Conservation (phyloP, 2,888 invertebrate genomes). For the Drosophila pseudotakahashii region DNA sequence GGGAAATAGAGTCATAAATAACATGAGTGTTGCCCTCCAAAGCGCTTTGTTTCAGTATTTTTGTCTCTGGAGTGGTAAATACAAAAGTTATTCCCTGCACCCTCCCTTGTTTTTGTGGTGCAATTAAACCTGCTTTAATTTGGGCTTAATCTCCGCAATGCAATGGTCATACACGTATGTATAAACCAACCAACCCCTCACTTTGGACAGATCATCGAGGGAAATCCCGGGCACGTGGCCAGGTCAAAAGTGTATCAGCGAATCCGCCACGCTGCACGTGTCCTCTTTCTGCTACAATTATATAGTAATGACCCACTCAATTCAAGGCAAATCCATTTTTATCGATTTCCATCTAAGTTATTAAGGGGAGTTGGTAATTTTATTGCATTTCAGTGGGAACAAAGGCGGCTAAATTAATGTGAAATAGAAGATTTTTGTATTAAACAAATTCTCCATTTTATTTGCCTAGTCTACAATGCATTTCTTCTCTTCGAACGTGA, state of each 20-base stretch:
- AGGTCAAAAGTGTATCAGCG: conserved; percentile 37
- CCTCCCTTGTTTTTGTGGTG: conserved; percentile 22
- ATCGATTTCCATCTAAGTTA: conserved; percentile 31
- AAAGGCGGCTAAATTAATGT: neutral
- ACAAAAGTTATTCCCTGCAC: conserved; percentile 30
- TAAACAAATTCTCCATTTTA: too few relatives aligned
- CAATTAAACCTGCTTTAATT: conserved; percentile 44
- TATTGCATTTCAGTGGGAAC: neutral
- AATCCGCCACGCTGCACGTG: conserved; percentile 36
- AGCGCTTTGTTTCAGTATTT: conserved; percentile 19
- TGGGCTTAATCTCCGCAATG: conserved; percentile 39
- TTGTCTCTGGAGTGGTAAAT: conserved; percentile 22
- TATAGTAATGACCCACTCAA: conserved; percentile 37
- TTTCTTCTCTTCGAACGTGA: too few relatives aligned
- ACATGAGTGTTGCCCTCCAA: conserved; percentile 31
- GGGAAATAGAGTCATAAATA: conserved; percentile 67
- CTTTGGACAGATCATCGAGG: conserved; percentile 32
- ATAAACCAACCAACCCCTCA: conserved; percentile 18
- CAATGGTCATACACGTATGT: conserved; percentile 15
- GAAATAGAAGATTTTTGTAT: too few relatives aligned
- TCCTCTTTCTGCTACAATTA: conserved; percentile 41
- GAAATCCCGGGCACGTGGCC: conserved; percentile 34
- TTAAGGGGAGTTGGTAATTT: neutral
- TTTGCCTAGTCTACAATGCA: too few relatives aligned
- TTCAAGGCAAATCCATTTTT: conserved; percentile 34